Base-by-base conservation (phyloP, 2,113 vertebrate genomes). In the zebrafish (Danio rerio) region DNA sequence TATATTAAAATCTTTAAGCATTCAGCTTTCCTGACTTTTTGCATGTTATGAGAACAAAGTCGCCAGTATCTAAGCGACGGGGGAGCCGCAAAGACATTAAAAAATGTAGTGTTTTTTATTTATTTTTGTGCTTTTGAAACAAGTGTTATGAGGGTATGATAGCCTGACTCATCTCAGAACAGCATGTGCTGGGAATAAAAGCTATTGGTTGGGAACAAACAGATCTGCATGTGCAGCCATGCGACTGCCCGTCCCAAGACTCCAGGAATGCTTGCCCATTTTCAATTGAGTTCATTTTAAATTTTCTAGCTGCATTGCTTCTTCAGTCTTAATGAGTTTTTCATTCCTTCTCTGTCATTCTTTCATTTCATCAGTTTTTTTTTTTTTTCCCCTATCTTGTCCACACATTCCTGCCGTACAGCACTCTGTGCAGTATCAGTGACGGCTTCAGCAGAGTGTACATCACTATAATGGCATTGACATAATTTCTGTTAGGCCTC, bases 1-100 rank as follows among this genome's bases (percentile, higher is more conserved):
- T 93, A 85, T 81, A 93, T 91, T 91, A 86, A 90, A 92, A 91
- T 82, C 49, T 58, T 74, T 69, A 31, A 20, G 78, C 58, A 83
- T 88, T 80, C 78, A 69, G 76, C 49, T 86, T 20, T 79, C 21
- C 77, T 71, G 50, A 75, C 63, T 83, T 53, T 52, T 91, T 91
- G 90, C 89, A 89, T 90, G 74, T 52, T 66, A 69, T 66, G 45
- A 42, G 66, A 85, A 50, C 77, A 52, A 69, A 81, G 81, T 21
- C 62, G 5, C 10, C 76, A 43, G 80, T 85, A 65, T 82, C 69
- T 59, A 82, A 72, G 83, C 53, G 47, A 80, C 59, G 15, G n/a
- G 7, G 53, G 61, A 52, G 76, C 53, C 7, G 13, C 31, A 15
- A 8, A 52, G n/a, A 47, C 45, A 31, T 31, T 2, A 31, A 63